Base-by-base conservation (phyloP, 92 coral and sea anemone species). In the Scolanthus callimorphus region DNA sequence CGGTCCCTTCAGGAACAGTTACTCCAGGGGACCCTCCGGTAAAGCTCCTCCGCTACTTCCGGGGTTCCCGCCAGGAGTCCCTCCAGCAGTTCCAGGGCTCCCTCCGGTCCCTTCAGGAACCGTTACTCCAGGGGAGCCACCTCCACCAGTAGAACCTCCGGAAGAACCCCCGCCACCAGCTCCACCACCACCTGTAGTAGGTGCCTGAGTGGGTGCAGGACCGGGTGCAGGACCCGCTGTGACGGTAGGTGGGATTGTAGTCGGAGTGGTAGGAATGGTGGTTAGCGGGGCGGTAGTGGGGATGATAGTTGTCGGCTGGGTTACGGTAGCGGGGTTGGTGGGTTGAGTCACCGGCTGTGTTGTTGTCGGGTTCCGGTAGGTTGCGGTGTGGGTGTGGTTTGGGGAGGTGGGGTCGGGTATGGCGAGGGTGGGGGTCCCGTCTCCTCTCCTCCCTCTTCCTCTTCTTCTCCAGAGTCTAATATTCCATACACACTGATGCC, bases 401-500 rank as follows among this genome's bases (percentile, higher is more conserved):
- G 47, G 24, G 75, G 62, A 24, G 72, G 57, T 10, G 70, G 64
- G 31, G 72, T 46, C 37, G 69, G 50, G 10, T 67, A 67, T 46
- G 87, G 82, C 19, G 82, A 50, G 29, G 69, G 55, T 3, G 70
- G 74, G 52, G 82, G 77, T 20, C 76, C 49, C 43, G 53, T 74
- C 61, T 69, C 77, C 71, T 66, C 82, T 25, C 39, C 74, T 55
- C 69, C 87, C 44, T 49, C 68, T 17, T 59, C 74, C 26, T 62
- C 73, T 38, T 71, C 79, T 34, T 79, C 43, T 58, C 55, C 56
- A 43, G 72, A 30, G 74, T 63, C 55, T 38, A 49, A 34, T 52
- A 74, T 48, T 23, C 50, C 76, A 61, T 61, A 70, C 9, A 75
- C 78, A 6, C 71, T 75, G 57, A 74, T 27, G 39, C 83, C 88